phyloP scores from a whole-genome alignment of 2,888 invertebrate species.

The Microctonus brassicae region DNA sequence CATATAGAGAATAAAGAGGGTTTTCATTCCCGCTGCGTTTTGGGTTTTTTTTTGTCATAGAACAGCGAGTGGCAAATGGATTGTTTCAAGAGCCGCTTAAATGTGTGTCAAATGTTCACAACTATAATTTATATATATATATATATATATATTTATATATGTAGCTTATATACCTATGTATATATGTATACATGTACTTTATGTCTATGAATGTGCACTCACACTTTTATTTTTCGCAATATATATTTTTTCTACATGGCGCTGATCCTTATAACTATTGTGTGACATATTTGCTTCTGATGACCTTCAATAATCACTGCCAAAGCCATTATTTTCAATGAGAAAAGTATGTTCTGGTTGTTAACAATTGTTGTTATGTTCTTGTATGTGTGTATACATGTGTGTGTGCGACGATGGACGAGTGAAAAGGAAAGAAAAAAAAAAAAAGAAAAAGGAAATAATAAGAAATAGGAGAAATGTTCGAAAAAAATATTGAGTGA shows the following conservation, averaged over 20 bases:
- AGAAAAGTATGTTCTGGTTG: too few relatives aligned
- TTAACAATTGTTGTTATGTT: conserved; percentile 26
- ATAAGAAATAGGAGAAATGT: too few relatives aligned
- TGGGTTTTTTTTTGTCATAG: neutral
- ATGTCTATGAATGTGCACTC: neutral
- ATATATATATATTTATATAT: too few relatives aligned
- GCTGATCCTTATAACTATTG: neutral
- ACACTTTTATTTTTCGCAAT: neutral
- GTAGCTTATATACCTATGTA: too few relatives aligned
- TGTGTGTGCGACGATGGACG: too few relatives aligned
- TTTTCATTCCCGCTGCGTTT: neutral
- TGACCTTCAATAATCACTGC: neutral
- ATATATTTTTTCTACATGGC: too few relatives aligned
- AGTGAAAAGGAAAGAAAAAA: too few relatives aligned
- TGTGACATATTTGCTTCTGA: neutral
- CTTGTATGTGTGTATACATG: too few relatives aligned
- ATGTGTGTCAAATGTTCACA: conserved; percentile 12
- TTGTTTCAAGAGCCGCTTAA: conserved; percentile 28
- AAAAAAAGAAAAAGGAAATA: too few relatives aligned
- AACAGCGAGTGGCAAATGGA: conserved; percentile 26
- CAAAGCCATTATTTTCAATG: neutral
- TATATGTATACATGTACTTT: neutral
- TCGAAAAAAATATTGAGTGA: too few relatives aligned
- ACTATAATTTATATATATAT: too few relatives aligned
- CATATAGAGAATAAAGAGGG: neutral